Evolutionary conservation across 1,140 invertebrate species (phyloP).

Genomic region (Palaemon carinicauda): DNA sequence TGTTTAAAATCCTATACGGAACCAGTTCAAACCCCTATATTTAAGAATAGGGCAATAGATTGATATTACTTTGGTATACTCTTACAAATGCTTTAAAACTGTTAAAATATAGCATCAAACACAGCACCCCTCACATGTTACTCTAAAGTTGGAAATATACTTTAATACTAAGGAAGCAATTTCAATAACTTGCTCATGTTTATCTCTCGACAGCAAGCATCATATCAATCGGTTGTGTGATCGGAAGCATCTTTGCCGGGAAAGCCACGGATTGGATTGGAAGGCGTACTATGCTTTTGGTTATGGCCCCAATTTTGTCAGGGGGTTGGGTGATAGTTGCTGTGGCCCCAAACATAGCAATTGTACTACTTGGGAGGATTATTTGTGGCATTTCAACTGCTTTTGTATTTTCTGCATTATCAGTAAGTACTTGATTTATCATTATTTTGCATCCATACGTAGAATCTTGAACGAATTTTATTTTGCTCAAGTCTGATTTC

Average conservation of each 20-base stretch:
- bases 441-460: neutral
- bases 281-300: neutral
- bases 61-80: too few species aligned
- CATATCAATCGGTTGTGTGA: neutral
- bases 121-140: neutral
- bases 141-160: neutral
- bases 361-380: neutral
- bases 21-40: too few species aligned
- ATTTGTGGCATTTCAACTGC: slow-evolving; percentile 16
- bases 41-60: too few species aligned
- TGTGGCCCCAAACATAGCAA: neutral
- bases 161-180: neutral
- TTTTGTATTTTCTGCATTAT: slow-evolving; percentile 7
- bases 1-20: too few species aligned
- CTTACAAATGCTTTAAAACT: too few species aligned
- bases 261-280: slow-evolving; percentile 3
- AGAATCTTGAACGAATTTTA: too few species aligned
- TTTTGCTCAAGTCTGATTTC: too few species aligned
- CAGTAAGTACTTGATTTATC: neutral
- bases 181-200: neutral
- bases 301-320: neutral
- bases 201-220: slow-evolving; percentile 8
- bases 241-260: slow-evolving; percentile 11
- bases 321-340: slow-evolving; percentile 12
- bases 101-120: too few species aligned